Conservation (phyloP, 2,797 vertebrate genomes). For the Cercopithecus diana region DNA sequence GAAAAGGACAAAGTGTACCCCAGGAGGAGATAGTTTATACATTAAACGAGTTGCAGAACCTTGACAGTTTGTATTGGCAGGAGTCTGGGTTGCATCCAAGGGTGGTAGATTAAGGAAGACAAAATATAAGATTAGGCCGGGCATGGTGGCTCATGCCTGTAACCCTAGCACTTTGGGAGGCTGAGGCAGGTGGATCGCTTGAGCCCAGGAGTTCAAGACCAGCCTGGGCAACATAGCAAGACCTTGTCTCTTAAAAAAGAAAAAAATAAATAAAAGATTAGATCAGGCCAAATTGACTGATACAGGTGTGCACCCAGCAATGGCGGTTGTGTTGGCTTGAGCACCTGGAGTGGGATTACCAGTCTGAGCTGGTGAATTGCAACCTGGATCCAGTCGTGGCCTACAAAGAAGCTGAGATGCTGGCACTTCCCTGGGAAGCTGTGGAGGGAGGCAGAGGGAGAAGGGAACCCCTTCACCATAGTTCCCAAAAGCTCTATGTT, state of each 20-base stretch:
- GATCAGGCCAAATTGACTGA: not conserved
- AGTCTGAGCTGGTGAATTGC: not conserved
- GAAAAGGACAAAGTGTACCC: not conserved
- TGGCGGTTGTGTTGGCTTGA: not conserved
- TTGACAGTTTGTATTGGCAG: not conserved
- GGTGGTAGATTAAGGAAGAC: not conserved
- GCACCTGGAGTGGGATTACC: not conserved
- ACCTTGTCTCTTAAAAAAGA: too few relatives aligned
- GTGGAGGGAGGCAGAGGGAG: not conserved
- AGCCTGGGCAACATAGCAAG: too few relatives aligned
- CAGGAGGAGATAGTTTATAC: not conserved
- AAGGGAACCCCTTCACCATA: not conserved
- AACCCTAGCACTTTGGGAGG: too few relatives aligned
- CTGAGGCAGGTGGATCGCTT: too few relatives aligned
- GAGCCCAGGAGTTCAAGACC: too few relatives aligned
- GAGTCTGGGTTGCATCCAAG: not conserved
- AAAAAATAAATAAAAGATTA: too few relatives aligned
- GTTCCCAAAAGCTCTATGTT: not conserved
- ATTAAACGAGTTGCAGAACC: not conserved
- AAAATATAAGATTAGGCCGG: not conserved
- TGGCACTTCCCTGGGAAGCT: not conserved
- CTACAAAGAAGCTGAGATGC: not conserved
- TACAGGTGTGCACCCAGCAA: not conserved
- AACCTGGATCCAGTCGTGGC: too few relatives aligned
- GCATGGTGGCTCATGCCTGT: too few relatives aligned